Conservation (phyloP, 2,113 vertebrate genomes). For the Calypte anna region DNA sequence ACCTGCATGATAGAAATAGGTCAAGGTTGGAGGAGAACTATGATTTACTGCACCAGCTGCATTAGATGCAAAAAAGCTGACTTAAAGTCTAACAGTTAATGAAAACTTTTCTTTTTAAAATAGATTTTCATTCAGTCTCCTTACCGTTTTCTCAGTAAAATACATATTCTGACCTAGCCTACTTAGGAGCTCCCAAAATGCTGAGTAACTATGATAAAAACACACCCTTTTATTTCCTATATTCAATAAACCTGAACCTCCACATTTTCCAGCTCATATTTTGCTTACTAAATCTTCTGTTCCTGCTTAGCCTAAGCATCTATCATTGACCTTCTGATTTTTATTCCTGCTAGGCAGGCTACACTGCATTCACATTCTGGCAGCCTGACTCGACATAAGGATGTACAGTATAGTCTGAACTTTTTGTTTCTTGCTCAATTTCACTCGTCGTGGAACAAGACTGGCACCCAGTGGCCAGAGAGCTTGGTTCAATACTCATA, state of each 20-base stretch:
- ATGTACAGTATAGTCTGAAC: slow-evolving; percentile 24
- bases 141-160: background rate
- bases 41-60: background rate
- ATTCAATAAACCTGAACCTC: background rate
- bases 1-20: background rate
- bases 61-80: background rate
- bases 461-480: slow-evolving; percentile 72
- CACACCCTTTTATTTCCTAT: background rate
- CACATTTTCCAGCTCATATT: background rate
- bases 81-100: background rate
- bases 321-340: slow-evolving; percentile 68
- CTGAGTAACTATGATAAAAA: background rate
- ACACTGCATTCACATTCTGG: slow-evolving; percentile 1
- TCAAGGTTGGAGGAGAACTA: background rate
- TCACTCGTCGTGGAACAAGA: slow-evolving; percentile 61
- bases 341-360: slow-evolving; percentile 33
- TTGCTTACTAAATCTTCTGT: slow-evolving; percentile 15
- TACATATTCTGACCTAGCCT: background rate
- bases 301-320: slow-evolving; percentile 21
- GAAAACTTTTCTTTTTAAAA: background rate
- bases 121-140: background rate
- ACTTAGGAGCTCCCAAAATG: background rate
- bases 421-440: background rate
- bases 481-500: background rate
- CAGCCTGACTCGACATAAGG: slow-evolving; percentile 33